These are phyloP conservation scores for Brachynemurus nebulosus DNA, from an alignment of 2,888 invertebrate species.

Conservation along the genomic window DNA sequence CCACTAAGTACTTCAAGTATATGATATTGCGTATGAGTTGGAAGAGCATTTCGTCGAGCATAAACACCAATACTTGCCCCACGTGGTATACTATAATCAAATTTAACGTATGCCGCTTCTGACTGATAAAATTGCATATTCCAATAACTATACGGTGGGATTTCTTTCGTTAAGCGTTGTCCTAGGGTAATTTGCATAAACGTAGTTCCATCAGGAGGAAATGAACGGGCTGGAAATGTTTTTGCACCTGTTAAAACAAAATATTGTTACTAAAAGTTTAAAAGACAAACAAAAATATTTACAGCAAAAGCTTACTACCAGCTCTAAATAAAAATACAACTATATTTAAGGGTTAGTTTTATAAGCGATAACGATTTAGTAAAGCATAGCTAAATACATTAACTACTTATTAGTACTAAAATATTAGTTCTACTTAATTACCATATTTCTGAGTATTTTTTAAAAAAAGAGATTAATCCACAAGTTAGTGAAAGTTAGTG, in stretches of 20 bases:
- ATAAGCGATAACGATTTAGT: too few relatives aligned
- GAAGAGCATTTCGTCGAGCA: conserved; percentile 83
- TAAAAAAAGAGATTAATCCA: too few relatives aligned
- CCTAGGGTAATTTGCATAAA: conserved; percentile 82
- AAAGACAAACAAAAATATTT: neutral
- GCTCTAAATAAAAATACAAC: neutral
- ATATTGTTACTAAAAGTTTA: too few relatives aligned
- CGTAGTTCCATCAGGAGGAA: conserved; percentile 85
- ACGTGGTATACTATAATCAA: conserved; percentile 84
- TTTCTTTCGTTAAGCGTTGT: conserved; percentile 74
- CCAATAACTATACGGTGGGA: conserved; percentile 92
- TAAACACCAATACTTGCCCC: conserved; percentile 92
- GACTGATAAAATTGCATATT: conserved; percentile 95
- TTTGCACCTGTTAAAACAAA: conserved; percentile 53
- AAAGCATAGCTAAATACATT: too few relatives aligned
- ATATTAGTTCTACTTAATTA: too few relatives aligned
- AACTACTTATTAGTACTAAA: too few relatives aligned
- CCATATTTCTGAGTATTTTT: too few relatives aligned
- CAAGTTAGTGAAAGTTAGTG: neutral
- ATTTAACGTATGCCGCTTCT: conserved; percentile 84
- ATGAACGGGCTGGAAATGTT: conserved; percentile 78
- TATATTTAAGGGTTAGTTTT: neutral
- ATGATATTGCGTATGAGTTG: conserved; percentile 94
- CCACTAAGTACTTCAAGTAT: conserved; percentile 87
- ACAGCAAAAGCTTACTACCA: neutral